Evolutionary conservation across 2,113 vertebrate species (phyloP).

Genomic region (Pangasianodon gigas): DNA sequence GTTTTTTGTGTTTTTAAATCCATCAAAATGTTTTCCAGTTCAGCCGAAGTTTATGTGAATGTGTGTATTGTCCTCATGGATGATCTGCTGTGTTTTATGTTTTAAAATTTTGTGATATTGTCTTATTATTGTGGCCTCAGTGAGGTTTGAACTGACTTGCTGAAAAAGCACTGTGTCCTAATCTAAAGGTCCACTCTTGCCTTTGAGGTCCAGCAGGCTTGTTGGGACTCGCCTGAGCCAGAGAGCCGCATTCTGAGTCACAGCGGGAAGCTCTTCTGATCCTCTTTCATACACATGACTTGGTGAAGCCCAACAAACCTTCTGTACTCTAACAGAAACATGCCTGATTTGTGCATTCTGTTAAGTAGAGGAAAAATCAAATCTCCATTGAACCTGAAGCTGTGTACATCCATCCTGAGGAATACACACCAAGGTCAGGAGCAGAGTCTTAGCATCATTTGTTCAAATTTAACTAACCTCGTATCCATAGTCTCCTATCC

Average conservation of each 20-base stretch:
- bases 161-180: background rate
- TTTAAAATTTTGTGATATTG: background rate
- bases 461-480: too few species aligned
- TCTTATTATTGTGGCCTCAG: background rate
- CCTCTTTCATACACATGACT: slow-evolving; percentile 56
- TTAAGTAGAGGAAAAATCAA: background rate
- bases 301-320: slow-evolving; percentile 14
- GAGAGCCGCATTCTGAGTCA: slow-evolving; percentile 65
- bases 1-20: background rate
- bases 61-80: background rate
- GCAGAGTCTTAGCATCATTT: background rate
- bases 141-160: background rate
- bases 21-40: background rate
- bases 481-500: background rate
- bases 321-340: slow-evolving; percentile 11
- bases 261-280: slow-evolving; percentile 65
- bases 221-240: slow-evolving; percentile 61
- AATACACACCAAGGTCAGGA: background rate
- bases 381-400: background rate
- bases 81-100: background rate
- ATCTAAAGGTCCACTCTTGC: background rate
- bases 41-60: background rate
- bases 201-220: slow-evolving; percentile 56
- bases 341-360: slow-evolving; percentile 52
- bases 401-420: background rate